Conservation (phyloP, 2,888 invertebrate genomes). For the Allygus modestus region DNA sequence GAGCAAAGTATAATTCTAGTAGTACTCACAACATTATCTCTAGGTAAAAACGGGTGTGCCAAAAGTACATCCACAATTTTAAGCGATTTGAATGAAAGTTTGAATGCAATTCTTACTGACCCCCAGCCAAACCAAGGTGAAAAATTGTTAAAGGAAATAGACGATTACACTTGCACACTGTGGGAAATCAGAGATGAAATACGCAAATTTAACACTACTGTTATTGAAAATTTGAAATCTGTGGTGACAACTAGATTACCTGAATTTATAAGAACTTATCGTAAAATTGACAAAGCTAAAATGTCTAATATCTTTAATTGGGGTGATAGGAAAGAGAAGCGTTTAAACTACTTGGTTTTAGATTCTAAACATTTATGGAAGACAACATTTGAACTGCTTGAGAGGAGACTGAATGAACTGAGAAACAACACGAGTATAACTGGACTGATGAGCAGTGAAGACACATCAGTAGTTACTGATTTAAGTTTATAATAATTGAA, state of each 20-base stretch:
- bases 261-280: conserved; percentile 35
- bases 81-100: background rate
- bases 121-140: conserved; percentile 41
- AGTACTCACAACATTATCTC: background rate
- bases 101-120: background rate
- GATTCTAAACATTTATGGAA: conserved; percentile 53
- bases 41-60: background rate
- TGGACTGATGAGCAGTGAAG: background rate
- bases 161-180: conserved; percentile 39
- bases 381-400: conserved; percentile 29
- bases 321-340: conserved; percentile 41
- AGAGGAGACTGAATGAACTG: conserved; percentile 10
- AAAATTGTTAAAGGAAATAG: conserved; percentile 1
- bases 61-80: conserved; percentile 8
- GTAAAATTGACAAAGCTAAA: conserved; percentile 6
- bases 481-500: background rate
- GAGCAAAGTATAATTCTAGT: background rate
- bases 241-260: conserved; percentile 18
- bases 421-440: background rate
- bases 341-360: conserved; percentile 34
- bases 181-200: conserved; percentile 42
- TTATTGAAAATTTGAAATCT: conserved; percentile 29
- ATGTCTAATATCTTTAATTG: conserved; percentile 17
- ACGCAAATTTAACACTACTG: background rate
- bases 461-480: background rate